Evolutionary conservation across 64 coral and sea anemone genomes (phyloP), one percentile per base, ranked within the genome.

Genomic region (Actinia tenebrosa): DNA sequence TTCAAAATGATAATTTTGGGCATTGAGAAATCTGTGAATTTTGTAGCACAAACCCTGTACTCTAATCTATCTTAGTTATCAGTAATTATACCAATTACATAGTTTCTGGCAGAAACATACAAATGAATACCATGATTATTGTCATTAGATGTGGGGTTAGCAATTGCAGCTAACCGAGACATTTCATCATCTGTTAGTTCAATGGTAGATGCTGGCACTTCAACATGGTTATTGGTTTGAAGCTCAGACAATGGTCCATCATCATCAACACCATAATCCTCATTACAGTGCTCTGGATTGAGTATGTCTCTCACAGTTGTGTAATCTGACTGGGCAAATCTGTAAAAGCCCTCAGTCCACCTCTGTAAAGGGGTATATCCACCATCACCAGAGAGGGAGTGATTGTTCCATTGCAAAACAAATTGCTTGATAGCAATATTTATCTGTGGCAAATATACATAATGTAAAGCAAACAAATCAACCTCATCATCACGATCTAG

Each of bases 341-440:
- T 44, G 71, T 92, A 88, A 78, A 92, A 88, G 5, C 91, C 86
- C 44, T 88, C 86, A 15, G 64, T 84, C 91, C 86, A 84, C 26
- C 25, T 89, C 30, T 88, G 87, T 26, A 89, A 56, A 37, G 92
- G 92, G 56, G 87, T 60, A 15, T 82, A 54, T 16, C 83, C 27
- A 9, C 72, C 27, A 22, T 93, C 83, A 22, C 66, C 30, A 54
- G 81, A 80, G 25, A 93, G 56, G 16, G 87, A 64, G 59, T 93
- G 83, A 55, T 93, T 89, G 44, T 93, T 93, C 87, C 91, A 93
- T 37, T 93, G 91, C 75, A 89, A 44, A 44, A 93, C 60, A 82
- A 93, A 93, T 86, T 93, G 53, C 25, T 93, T 19, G 5, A 93
- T 78, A n/a, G 87, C 42, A 20, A 9, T 77, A 44, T 86, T 88